Evolutionary conservation across 2,888 invertebrate genomes (phyloP).

Genomic region (Zygogramma bicolorata): DNA sequence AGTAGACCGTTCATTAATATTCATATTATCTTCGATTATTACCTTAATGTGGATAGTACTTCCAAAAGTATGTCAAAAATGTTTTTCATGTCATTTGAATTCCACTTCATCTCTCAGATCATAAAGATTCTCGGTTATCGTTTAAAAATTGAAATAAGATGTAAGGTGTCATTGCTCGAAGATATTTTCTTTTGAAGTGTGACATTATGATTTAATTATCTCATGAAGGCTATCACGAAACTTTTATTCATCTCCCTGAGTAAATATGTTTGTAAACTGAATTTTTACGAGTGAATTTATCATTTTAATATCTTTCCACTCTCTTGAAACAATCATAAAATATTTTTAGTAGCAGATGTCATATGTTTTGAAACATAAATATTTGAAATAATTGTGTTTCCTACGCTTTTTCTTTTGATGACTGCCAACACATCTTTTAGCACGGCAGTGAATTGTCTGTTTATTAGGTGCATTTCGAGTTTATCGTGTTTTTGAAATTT

Average conservation of each 20-base stretch:
- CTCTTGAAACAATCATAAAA: constrained; percentile 6
- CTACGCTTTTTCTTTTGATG: neutral
- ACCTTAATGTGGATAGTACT: too few relatives aligned
- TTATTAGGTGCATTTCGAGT: neutral
- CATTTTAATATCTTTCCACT: neutral
- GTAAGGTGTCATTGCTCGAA: neutral
- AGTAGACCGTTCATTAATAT: too few relatives aligned
- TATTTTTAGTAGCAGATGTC: constrained; percentile 2
- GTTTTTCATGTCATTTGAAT: neutral
- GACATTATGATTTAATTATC: neutral
- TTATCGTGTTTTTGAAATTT: neutral
- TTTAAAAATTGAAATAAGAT: neutral
- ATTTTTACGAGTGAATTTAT: neutral
- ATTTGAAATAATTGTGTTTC: neutral
- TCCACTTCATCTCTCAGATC: neutral
- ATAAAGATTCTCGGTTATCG: neutral
- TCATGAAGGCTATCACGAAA: neutral
- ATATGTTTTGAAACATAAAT: constrained; percentile 2
- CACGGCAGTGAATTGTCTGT: neutral
- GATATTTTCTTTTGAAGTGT: neutral
- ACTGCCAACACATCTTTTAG: neutral
- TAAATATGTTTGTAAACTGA: constrained; percentile 7
- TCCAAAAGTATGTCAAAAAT: too few relatives aligned
- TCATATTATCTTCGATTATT: too few relatives aligned
- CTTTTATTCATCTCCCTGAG: neutral